Base-by-base conservation (phyloP, 2,797 vertebrate genomes). In the Rhinichthys osculus region DNA sequence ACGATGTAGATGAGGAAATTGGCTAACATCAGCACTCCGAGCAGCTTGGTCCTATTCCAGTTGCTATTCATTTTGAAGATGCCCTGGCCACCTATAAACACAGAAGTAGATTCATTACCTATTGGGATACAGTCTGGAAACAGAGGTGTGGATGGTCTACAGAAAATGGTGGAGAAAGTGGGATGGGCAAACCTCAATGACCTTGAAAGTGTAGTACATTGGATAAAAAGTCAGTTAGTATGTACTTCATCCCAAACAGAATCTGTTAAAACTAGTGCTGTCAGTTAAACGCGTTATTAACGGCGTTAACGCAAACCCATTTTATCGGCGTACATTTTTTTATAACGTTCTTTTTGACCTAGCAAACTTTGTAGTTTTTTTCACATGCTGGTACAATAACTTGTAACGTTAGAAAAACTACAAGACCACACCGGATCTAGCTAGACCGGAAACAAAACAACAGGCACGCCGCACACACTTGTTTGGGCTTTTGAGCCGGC, bases 1-100 rank as follows among this genome's bases (percentile, higher is more conserved):
- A 98, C 93, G 85, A 98, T 86, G 90, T 97, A 98, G 91, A 97
- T 93, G 85, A 97, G 94, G 91, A 97, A 87, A 90, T 97, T 98
- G 85, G 97, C 89, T 92, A 94, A 95, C 95, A 97, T 94, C 86
- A 96, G 87, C 91, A 95, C 84, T 87, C 95, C 97, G 91, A 98
- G 83, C 90, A 96, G 59, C 90, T 93, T 96, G 85, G 93, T 86
- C 90, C 94, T 97, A 90, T 93, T 94, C 91, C 94, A 92, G 91
- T 93, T 92, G 94, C 93, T 89, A 85, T 92, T 92, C 97, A 98
- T 97, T 92, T 94, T 95, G 95, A 93, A 94, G 90, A 93, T 94
- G 67, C 73, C 33, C 78, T 78, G 62, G 38, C 88, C 38, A 86
- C 88, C 94, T 95, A 14, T 13, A 86, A 30, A 57, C 0, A 52